Percentiles rank a stretch among this genome's conserved stretches.
Evolutionary conservation across 2,888 invertebrate species (phyloP).

Genomic region (Diabrotica balteata): DNA sequence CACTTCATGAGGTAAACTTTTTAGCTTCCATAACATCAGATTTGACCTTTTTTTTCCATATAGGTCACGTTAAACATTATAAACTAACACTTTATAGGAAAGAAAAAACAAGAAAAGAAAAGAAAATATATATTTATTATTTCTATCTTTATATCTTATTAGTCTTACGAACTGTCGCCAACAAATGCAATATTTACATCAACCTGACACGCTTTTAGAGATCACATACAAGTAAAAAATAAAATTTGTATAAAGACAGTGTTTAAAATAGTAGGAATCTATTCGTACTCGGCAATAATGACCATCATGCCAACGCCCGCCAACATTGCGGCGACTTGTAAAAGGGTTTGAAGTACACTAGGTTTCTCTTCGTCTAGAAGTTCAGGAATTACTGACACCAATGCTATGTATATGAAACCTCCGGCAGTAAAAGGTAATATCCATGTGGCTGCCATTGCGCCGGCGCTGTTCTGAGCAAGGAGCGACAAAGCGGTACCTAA

Average conservation of each 20-base stretch:
- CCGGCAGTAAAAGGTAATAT: constrained; percentile 98
- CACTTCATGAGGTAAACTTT: no score
- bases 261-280: constrained; percentile 36
- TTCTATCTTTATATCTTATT: no score
- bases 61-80: no score
- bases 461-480: constrained; percentile 76
- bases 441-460: constrained; percentile 79
- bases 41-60: no score
- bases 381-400: constrained; percentile 98
- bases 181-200: no score
- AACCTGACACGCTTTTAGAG: neutral
- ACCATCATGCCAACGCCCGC: constrained; percentile 96
- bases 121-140: no score
- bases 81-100: no score
- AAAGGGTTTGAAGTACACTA: constrained; percentile 83
- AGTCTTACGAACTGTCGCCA: no score
- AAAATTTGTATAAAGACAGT: neutral
- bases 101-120: no score
- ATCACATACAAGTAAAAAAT: no score
- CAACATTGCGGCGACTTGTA: constrained; percentile 88
- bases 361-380: constrained; percentile 84
- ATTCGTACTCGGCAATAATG: constrained; percentile 84
- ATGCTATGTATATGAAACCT: constrained; percentile 99
- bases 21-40: no score
- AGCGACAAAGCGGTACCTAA: constrained; percentile 91